Conservation (phyloP, 2,888 invertebrate species). For the Drosophila seclusa region DNA sequence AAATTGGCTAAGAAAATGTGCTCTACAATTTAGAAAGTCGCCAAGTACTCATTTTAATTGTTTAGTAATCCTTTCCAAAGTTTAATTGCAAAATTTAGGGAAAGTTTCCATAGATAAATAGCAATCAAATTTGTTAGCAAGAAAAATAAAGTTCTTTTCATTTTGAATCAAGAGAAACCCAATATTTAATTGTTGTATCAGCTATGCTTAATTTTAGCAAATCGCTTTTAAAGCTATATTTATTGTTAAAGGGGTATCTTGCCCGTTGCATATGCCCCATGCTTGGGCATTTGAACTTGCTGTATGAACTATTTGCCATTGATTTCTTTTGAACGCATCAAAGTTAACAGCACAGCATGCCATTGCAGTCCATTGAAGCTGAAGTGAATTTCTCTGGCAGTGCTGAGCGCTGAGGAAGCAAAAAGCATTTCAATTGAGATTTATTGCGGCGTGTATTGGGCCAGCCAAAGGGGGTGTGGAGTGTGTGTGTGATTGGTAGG, state of each 20-base stretch:
- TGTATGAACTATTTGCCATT: constrained; percentile 68
- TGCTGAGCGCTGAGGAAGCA: constrained; percentile 46
- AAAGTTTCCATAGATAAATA: neutral
- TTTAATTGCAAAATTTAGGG: neutral
- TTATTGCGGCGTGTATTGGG: constrained; percentile 76
- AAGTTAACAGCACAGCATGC: constrained; percentile 57
- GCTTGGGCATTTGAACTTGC: constrained; percentile 35
- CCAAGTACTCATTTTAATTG: neutral
- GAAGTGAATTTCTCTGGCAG: constrained; percentile 70
- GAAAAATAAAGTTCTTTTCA: neutral
- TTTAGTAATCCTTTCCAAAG: neutral
- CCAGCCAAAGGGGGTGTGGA: constrained; percentile 12
- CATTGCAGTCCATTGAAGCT: constrained; percentile 72
- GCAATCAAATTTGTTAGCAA: neutral
- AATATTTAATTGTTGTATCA: neutral
- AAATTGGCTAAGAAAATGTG: neutral
- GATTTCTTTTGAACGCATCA: constrained; percentile 74
- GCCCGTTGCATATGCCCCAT: neutral
- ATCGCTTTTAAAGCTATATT: neutral
- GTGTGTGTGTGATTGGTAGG: neutral
- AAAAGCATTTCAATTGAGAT: constrained; percentile 79
- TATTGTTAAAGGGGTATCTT: constrained; percentile 19
- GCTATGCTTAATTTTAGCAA: neutral
- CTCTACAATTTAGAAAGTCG: neutral
- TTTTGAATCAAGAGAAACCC: fast-evolving